These are phyloP conservation scores for Drosophila pullipes DNA, from an alignment of 2,888 invertebrate species.

Conservation along the genomic window DNA sequence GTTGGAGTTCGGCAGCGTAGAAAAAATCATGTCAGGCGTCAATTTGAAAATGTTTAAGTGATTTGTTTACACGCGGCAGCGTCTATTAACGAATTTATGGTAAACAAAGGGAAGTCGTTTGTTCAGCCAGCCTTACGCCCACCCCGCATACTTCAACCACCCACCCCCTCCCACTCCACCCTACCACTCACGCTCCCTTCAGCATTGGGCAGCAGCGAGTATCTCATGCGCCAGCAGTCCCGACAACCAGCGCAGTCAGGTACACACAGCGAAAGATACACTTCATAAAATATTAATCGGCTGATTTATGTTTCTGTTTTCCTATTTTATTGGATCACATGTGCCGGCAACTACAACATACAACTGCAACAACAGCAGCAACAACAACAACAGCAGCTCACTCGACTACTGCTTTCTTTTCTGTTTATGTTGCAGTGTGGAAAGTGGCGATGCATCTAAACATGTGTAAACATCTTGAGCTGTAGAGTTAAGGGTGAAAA, in stretches of 20 bases:
- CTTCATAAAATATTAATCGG: constrained; percentile 82
- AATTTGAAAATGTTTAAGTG: constrained; percentile 83
- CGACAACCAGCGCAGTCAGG: constrained; percentile 23
- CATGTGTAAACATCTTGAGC: constrained; percentile 55
- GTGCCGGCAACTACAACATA: constrained; percentile 36
- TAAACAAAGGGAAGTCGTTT: constrained; percentile 82
- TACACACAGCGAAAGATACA: constrained; percentile 65
- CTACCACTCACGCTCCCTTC: not conserved
- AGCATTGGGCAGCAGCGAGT: constrained; percentile 46
- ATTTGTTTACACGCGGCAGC: constrained; percentile 84
- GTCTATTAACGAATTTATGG: constrained; percentile 82
- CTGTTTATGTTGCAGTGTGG: constrained; percentile 58
- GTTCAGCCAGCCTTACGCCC: constrained; percentile 50
- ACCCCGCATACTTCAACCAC: not conserved
- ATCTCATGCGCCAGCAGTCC: constrained; percentile 33
- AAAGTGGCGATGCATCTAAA: constrained; percentile 56
- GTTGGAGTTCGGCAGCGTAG: constrained; percentile 42
- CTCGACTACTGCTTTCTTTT: constrained; percentile 15
- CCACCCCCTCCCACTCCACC: constrained; percentile 10
- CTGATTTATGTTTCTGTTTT: constrained; percentile 80
- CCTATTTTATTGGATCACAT: constrained; percentile 72
- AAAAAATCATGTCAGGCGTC: constrained; percentile 81
- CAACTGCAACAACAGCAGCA: constrained; percentile 4
- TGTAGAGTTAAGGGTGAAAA: constrained; percentile 3
- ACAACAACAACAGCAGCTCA: constrained; percentile 8